Evolutionary conservation across 2,113 vertebrate species (phyloP), one percentile per base, ranked within the genome.

Genomic region (Paracyprichromis sp.): DNA sequence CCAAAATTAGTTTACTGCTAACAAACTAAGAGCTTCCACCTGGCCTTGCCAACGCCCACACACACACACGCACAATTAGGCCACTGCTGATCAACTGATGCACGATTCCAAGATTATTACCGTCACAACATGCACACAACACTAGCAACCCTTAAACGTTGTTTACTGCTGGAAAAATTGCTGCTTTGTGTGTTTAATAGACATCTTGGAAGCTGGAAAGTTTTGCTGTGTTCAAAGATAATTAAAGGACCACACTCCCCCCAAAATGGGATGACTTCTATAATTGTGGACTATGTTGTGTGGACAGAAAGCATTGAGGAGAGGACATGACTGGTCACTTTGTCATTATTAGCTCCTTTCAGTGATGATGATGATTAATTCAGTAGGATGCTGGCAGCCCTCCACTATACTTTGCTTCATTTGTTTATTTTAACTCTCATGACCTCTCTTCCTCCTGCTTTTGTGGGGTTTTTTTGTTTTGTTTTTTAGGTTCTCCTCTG

Each of bases 11-110:
- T 86, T 88, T 88, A 90, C 93, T 90, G 85, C 89, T 93, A 96
- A 95, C 94, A 93, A 88, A 91, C 86, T 92, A 91, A 95, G 90
- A 92, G 93, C 86, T 93, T 93, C 95, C 94, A 95, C 90, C 93
- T 94, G 94, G 89, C 80, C 54, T n/a, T 50, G 43, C 54, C 45
- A 21, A 83, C 36, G 5, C 85, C 83, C 76, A 83, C 87, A 88
- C 88, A 76, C 63, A 59, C 56, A 29, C 26, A 0, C 6, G 40
- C 13, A 47, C 69, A 90, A 91, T 92, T 86, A 94, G 54, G 45
- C 61, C 84, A 71, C 4, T 83, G 78, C 40, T 88, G 53, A 93
- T 88, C 76, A 54, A 87, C 80, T 76, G 84, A 88, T 82, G 85
- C 69, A 40, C 52, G 73, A 93, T 82, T 89, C 80, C 89, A 89